Conservation (phyloP, 2,113 vertebrate species). For the Lampris megalopsis region DNA sequence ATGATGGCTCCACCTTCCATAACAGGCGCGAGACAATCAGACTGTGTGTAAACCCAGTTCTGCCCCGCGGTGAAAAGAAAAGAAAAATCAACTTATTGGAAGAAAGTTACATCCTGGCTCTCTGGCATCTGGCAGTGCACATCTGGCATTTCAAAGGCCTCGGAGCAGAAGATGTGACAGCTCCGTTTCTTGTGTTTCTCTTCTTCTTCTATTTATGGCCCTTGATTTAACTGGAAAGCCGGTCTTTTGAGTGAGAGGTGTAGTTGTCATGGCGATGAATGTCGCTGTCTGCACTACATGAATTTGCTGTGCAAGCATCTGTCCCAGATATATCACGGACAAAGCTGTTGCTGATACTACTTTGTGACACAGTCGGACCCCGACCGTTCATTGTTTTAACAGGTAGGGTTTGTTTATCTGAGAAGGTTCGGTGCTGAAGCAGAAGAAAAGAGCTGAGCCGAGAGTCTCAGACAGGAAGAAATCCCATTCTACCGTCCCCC, state of each 20-base stretch:
- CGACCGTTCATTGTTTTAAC: not conserved
- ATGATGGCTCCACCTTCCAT: conserved; percentile 17
- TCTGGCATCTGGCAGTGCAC: conserved; percentile 55
- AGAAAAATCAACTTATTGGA: conserved; percentile 67
- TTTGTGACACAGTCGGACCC: not conserved
- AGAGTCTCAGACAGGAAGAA: not conserved
- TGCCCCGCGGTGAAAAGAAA: conserved; percentile 44
- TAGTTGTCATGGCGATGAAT: conserved; percentile 51
- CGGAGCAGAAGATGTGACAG: conserved; percentile 65
- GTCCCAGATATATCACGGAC: conserved; percentile 21
- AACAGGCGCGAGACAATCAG: conserved; percentile 13
- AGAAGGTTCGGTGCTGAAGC: too few relatives aligned
- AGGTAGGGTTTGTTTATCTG: not conserved
- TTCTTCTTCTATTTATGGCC: conserved; percentile 51
- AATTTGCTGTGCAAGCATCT: conserved; percentile 11
- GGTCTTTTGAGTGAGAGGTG: conserved; percentile 45
- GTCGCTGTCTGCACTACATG: conserved; percentile 23
- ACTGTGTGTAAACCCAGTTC: conserved; percentile 34
- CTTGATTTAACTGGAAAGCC: conserved; percentile 19
- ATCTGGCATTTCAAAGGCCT: conserved; percentile 78
- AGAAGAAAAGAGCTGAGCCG: not conserved
- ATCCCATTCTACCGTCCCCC: not conserved
- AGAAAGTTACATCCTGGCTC: conserved; percentile 58
- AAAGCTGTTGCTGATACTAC: not conserved
- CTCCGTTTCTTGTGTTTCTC: conserved; percentile 41